phyloP scores from a whole-genome alignment of 1,140 invertebrate genomes.

The Apis laboriosa region DNA sequence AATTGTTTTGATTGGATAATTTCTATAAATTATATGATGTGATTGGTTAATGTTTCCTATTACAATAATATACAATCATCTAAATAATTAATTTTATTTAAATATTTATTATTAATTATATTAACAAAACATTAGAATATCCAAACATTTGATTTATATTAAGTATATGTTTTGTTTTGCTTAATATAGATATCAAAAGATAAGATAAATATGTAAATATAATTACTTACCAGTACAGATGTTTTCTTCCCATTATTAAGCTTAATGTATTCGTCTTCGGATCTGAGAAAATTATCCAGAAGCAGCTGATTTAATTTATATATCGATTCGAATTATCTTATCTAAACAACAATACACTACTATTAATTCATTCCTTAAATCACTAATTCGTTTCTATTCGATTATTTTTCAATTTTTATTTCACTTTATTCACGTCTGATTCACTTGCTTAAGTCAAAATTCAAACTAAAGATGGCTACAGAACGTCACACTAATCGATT shows the following conservation, averaged over 20 bases:
- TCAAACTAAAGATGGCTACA: slow-evolving; percentile 16
- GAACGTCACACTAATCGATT: background rate
- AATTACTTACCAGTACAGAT: background rate
- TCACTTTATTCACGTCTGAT: background rate
- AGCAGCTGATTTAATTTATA: background rate
- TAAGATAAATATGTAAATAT: background rate
- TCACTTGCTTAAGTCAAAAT: background rate
- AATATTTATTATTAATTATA: too few relatives aligned
- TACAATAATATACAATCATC: background rate
- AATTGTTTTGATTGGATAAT: too few relatives aligned
- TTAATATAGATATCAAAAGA: background rate
- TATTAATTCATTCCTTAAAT: background rate
- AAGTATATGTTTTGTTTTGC: background rate
- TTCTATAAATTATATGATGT: background rate
- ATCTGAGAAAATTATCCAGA: background rate
- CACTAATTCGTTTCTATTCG: too few relatives aligned
- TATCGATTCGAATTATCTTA: slow-evolving; percentile 2
- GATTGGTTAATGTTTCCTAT: background rate
- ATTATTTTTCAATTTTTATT: background rate
- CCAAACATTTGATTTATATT: too few relatives aligned
- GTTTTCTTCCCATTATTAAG: background rate
- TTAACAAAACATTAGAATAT: background rate
- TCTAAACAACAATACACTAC: background rate
- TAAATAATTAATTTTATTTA: background rate
- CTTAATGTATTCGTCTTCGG: background rate